Evolutionary conservation across 2,113 vertebrate species (phyloP), one percentile per base, ranked within the genome.

Genomic region (Thryonomys swinderianus): DNA sequence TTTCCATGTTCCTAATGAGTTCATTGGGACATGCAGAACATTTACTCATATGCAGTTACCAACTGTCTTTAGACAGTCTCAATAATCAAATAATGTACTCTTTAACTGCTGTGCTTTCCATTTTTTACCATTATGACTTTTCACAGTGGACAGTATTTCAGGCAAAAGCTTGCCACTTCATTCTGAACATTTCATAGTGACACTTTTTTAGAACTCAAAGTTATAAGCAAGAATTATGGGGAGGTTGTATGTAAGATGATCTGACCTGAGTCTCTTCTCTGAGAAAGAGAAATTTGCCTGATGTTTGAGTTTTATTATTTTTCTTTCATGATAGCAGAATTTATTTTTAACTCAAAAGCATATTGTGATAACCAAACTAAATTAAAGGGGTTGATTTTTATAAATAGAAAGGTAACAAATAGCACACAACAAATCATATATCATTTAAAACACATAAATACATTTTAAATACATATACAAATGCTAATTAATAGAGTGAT

Each of bases 321-420:
- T 84, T 51, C 51, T 83, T 83, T 88, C 67, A 21, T 92, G 40
- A 67, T 40, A 83, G 11, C 69, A 73, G 59, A 16, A 67, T 69
- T 83, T 53, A 42, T 42, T 92, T 93, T 85, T 37, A 93, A 83
- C 3, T 69, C 42, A 62, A 11, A 93, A 79, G 37, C 67, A 92
- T 74, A 85, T 51, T 86, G 62, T 91, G 37, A n/a, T 27, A 37
- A 25, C 55, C 84, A 85, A 78, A 82, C 34, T 14, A 67, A 20
- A 76, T 76, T 67, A 88, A 69, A 34, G 3, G 53, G 30, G 53
- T 61, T 89, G 57, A 85, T 66, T 45, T 69, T 74, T 74, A 74
- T 45, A 80, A 62, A 45, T 76, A 48, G n/a, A 71, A 95, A 32
- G 37, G 45, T 73, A 93, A 79, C 7, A 61, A 40, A 64, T 1